Base-by-base conservation (phyloP, 2,113 vertebrate genomes). In the Clupea harengus region DNA sequence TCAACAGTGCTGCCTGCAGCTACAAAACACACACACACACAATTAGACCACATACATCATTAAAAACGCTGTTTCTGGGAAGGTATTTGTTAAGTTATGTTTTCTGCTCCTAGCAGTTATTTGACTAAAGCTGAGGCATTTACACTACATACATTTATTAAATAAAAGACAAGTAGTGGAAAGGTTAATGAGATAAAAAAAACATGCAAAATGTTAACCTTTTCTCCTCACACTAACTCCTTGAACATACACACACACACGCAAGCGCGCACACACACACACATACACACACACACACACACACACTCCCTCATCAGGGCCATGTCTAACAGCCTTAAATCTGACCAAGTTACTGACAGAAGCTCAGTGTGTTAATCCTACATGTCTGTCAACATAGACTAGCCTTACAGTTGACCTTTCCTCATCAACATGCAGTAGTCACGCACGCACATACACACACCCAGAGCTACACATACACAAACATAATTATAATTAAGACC, bases 1-100 rank as follows among this genome's bases (percentile, higher is more conserved):
- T 90, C 92, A 47, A 72, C 84, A 83, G 89, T 72, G 85, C 92
- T 90, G 89, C 45, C 92, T 88, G 94, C 91, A 94, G 91, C 93
- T 95, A 90, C 20, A 95, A 94, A 85, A 13, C 8, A 86, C 64
- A 72, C 25, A 32, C 25, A 72, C 64, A 72, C 60, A 64, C 60
- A 64, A 20, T n/a, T n/a, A 64, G 7, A 25, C 22, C 60, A 64
- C 22, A 25, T 6, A 60, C 46, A 39, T 39, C 39, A 39, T 39
- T 39, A 39, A 39, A 39, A 39, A 1, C 1, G 39, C 39, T 39
- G 39, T 39, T 39, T 39, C 39, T 39, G 39, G 39, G 39, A 39
- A 39, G 39, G 39, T 2, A 39, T 39, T 39, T 39, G 39, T 39
- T 6, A 49, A 11, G 17, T 17, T 54, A 3, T 18, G 17, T 54